Conservation (phyloP, 2,888 invertebrate species). For the Hydroisotoma schaefferi region DNA sequence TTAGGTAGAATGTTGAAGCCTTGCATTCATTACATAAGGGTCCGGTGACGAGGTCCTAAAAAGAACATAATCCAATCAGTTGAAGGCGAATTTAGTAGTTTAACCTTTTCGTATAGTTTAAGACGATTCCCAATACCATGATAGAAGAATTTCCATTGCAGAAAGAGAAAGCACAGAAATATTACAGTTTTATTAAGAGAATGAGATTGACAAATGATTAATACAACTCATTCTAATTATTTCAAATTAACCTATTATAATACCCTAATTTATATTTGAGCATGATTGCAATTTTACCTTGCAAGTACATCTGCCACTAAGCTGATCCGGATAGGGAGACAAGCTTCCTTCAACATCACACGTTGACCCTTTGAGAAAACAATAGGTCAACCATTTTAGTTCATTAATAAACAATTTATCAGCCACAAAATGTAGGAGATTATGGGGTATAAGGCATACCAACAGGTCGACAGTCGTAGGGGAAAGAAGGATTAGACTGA, state of each 20-base stretch:
- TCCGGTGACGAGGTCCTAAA: slow-evolving; percentile 69
- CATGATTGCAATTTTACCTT: too few species aligned
- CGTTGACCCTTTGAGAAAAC: not conserved
- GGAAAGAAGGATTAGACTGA: slow-evolving; percentile 71
- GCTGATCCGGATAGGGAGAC: slow-evolving; percentile 55
- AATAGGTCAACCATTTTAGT: not conserved
- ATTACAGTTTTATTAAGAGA: too few species aligned
- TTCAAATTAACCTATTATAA: too few species aligned
- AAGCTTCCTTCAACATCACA: slow-evolving; percentile 77
- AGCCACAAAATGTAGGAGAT: not conserved
- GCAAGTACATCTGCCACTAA: slow-evolving; percentile 63
- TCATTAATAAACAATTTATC: not conserved
- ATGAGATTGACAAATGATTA: too few species aligned
- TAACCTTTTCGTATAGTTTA: too few species aligned
- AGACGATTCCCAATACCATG: too few species aligned
- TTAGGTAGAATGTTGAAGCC: slow-evolving; percentile 77
- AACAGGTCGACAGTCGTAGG: slow-evolving; percentile 70
- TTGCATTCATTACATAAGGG: slow-evolving; percentile 81
- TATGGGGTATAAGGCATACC: slow-evolving; percentile 48
- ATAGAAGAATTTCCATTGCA: too few species aligned
- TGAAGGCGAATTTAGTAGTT: too few species aligned
- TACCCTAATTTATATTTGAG: too few species aligned
- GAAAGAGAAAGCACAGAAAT: too few species aligned
- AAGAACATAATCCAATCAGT: slow-evolving; percentile 46
- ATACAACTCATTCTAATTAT: too few species aligned